A percentile compares a stretch with the other conserved stretches of the same genome.
These are phyloP conservation scores for Aricia artaxerxes DNA, from an alignment of 2,888 invertebrate species.

Conservation along the genomic window DNA sequence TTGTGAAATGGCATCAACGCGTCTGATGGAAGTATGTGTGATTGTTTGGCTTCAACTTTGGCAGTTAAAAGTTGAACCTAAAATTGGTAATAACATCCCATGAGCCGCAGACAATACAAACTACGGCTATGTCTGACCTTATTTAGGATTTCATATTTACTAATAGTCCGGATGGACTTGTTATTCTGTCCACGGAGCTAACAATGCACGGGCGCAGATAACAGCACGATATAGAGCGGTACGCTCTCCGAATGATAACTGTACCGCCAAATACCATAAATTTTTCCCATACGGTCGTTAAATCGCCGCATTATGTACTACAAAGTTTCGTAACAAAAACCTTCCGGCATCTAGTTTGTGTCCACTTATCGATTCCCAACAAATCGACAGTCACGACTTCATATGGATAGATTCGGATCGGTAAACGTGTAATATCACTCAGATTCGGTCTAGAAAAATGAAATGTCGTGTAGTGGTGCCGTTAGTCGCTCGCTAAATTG, in stretches of 20 bases:
- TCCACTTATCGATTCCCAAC: slow-evolving; percentile 60
- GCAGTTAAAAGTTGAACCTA: not conserved
- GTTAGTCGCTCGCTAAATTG: slow-evolving; percentile 40
- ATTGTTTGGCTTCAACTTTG: not conserved
- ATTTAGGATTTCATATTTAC: slow-evolving; percentile 68
- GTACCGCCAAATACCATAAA: slow-evolving; percentile 57
- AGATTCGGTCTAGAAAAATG: slow-evolving; percentile 43
- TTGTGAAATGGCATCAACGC: not conserved
- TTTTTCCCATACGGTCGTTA: slow-evolving; percentile 64
- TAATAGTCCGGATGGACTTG: slow-evolving; percentile 68
- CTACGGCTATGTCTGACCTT: slow-evolving; percentile 41
- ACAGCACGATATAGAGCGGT: slow-evolving; percentile 60
- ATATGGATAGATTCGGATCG: slow-evolving; percentile 55
- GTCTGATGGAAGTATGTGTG: too few species aligned
- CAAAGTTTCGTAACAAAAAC: slow-evolving; percentile 47
- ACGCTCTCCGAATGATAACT: slow-evolving; percentile 70
- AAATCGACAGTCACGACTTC: slow-evolving; percentile 63
- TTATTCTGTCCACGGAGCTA: slow-evolving; percentile 73
- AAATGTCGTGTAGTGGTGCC: slow-evolving; percentile 43
- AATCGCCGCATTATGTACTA: slow-evolving; percentile 53
- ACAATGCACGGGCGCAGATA: slow-evolving; percentile 69
- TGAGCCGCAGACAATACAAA: not conserved
- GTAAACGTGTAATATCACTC: slow-evolving; percentile 44
- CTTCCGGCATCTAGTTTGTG: slow-evolving; percentile 53
- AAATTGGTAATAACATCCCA: not conserved